These are phyloP conservation scores for Cataglyphis cursor DNA, from an alignment of 2,888 invertebrate genomes.

Conservation along the genomic window DNA sequence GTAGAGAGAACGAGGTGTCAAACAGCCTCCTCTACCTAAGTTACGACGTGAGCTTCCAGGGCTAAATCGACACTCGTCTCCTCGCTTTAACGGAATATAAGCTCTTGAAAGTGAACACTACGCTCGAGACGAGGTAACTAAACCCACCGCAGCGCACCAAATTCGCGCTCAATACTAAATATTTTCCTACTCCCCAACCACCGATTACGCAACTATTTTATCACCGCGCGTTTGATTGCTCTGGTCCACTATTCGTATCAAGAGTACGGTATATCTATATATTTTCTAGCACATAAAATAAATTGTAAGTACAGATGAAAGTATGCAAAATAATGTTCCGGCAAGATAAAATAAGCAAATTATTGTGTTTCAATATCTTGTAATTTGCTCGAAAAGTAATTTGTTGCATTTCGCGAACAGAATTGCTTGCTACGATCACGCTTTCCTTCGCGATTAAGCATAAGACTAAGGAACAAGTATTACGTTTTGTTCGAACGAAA, in stretches of 20 bases:
- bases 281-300: conserved; percentile 3
- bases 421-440: neutral
- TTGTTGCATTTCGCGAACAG: neutral
- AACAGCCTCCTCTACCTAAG: conserved; percentile 12
- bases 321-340: neutral
- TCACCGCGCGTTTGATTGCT: conserved; percentile 30
- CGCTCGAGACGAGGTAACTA: conserved; percentile 23
- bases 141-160: conserved; percentile 3
- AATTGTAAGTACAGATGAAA: conserved; percentile 1
- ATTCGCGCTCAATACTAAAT: conserved; percentile 43
- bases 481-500: conserved; percentile 10
- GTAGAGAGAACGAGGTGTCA: conserved; percentile 45
- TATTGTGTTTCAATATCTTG: conserved; percentile 11
- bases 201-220: conserved; percentile 50
- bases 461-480: neutral
- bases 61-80: conserved; percentile 19
- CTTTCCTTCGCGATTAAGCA: neutral
- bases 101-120: conserved; percentile 14
- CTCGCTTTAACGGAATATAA: conserved; percentile 27
- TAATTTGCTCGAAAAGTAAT: conserved; percentile 29
- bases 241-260: conserved; percentile 41
- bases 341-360: conserved; percentile 10
- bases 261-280: conserved; percentile 27
- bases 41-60: conserved; percentile 8
- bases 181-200: conserved; percentile 33